These are phyloP conservation scores for Pangasius sanitwongsei DNA, from an alignment of 2,797 vertebrate species.

Conservation along the genomic window DNA sequence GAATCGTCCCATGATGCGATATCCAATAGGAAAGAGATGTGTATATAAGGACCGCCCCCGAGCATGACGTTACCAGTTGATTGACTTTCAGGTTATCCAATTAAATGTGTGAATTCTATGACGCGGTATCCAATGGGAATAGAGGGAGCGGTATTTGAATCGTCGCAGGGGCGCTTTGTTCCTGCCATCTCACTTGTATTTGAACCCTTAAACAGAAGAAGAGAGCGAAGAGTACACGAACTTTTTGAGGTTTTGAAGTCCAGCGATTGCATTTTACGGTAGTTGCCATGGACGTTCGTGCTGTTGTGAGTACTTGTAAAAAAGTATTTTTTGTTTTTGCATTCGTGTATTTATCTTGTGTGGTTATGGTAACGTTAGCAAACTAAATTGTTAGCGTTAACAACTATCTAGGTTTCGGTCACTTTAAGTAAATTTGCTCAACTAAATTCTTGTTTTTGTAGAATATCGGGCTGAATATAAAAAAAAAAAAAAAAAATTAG, in stretches of 20 bases:
- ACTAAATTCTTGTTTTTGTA: neutral
- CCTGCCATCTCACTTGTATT: neutral
- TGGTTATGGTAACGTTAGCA: neutral
- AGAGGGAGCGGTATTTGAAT: constrained; percentile 58
- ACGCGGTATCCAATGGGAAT: constrained; percentile 45
- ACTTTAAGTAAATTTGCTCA: neutral
- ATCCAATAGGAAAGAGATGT: neutral
- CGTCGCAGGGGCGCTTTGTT: neutral
- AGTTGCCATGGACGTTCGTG: constrained; percentile 44
- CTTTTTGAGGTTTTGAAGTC: neutral
- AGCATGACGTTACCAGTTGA: neutral
- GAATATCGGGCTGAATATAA: fast-evolving
- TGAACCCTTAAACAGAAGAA: neutral
- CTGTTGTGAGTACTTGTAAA: constrained; percentile 47
- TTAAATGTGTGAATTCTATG: neutral
- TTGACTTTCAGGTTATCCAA: constrained; percentile 5
- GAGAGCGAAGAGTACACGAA: neutral
- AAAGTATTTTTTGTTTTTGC: too few relatives aligned
- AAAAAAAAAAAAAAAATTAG: neutral
- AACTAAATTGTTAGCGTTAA: neutral
- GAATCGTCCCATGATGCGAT: neutral
- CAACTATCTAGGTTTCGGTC: neutral
- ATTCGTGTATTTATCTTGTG: neutral
- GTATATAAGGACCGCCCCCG: neutral
- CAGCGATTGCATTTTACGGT: neutral